Percentiles rank a stretch among this genome's conserved stretches.
These are phyloP conservation scores for Urophycis tenuis DNA, from an alignment of 2,797 vertebrate species.

Conservation along the genomic window DNA sequence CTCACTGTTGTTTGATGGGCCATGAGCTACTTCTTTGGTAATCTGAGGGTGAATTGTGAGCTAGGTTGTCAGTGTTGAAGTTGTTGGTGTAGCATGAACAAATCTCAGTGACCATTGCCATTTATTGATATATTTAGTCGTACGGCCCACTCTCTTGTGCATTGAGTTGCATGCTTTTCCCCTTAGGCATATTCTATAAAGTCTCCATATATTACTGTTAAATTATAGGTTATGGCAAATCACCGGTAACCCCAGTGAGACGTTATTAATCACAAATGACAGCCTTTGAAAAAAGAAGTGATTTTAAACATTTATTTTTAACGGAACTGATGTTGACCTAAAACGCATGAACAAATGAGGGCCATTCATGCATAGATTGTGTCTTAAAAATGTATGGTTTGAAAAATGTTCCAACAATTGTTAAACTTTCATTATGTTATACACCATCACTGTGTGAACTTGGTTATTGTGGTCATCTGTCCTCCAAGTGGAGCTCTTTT, in stretches of 20 bases:
- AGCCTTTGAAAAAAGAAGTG: background rate
- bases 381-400: background rate
- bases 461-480: too few species aligned
- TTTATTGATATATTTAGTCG: background rate
- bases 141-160: background rate
- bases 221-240: background rate
- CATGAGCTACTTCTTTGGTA: constrained; percentile 63
- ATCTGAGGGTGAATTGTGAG: constrained; percentile 57
- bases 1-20: constrained; percentile 41
- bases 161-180: too few species aligned
- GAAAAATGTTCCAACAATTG: background rate
- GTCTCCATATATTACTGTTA: background rate
- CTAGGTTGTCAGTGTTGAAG: too few species aligned
- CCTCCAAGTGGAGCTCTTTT: too few species aligned
- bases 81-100: background rate
- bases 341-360: background rate
- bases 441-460: too few species aligned
- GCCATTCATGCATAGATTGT: background rate
- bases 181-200: too few species aligned
- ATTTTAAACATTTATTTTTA: background rate
- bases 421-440: background rate
- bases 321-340: background rate
- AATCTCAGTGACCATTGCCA: too few species aligned
- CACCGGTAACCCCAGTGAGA: background rate
- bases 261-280: background rate